Conservation (phyloP, 1,140 invertebrate species). For the Helicoverpa armigera region DNA sequence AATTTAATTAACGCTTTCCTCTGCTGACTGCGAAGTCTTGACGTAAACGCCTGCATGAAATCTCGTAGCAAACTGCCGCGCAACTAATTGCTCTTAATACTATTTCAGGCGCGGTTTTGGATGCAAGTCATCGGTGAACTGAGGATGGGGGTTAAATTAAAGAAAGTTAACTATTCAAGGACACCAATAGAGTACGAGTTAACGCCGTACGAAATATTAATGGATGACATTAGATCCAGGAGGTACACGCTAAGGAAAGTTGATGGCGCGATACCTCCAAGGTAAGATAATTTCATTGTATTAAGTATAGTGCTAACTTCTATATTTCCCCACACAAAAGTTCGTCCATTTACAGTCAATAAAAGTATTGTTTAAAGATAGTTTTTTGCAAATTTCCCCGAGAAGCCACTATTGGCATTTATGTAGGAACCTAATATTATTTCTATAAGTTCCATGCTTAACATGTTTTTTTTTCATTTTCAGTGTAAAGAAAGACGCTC, state of each 20-base stretch:
- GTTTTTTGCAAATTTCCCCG: too few relatives aligned
- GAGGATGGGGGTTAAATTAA: conserved; percentile 94
- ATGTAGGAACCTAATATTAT: too few relatives aligned
- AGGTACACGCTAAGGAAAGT: conserved; percentile 94
- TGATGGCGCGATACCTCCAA: conserved; percentile 93
- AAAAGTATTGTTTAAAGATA: too few relatives aligned
- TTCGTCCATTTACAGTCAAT: too few relatives aligned
- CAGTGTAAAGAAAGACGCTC: conserved; percentile 96
- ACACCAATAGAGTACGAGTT: conserved; percentile 95
- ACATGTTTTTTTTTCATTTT: conserved; percentile 62
- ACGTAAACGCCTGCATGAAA: conserved; percentile 56
- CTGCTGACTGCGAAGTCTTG: background rate
- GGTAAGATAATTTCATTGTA: conserved; percentile 65
- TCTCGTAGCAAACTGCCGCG: conserved; percentile 55
- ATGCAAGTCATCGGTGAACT: conserved; percentile 97
- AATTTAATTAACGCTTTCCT: background rate
- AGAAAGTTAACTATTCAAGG: conserved; percentile 93
- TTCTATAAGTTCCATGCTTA: background rate
- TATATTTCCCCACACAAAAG: too few relatives aligned
- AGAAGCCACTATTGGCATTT: too few relatives aligned
- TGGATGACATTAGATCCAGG: conserved; percentile 97
- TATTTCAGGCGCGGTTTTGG: conserved; percentile 96
- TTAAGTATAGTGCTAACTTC: too few relatives aligned
- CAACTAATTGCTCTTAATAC: conserved; percentile 57
- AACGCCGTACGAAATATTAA: conserved; percentile 98